A percentile compares a stretch with the other conserved stretches of the same genome.
Evolutionary conservation across 2,797 vertebrate genomes (phyloP).

Genomic region (Synanceia verrucosa): DNA sequence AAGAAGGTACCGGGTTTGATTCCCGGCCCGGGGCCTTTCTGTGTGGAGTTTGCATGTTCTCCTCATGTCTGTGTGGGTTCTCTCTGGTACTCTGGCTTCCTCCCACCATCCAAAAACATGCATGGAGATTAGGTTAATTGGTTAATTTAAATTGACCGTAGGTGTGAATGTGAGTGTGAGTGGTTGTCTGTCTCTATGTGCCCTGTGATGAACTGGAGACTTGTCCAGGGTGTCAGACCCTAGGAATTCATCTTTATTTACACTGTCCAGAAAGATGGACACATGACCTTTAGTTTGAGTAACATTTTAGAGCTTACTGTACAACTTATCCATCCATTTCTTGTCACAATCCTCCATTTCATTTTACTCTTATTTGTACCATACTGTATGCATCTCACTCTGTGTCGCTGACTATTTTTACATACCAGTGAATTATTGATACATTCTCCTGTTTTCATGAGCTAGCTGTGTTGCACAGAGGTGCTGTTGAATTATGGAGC

Average conservation of each 20-base stretch:
- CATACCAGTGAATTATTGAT: slow-evolving; percentile 76
- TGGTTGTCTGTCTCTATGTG: too few relatives aligned
- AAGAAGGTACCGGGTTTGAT: too few relatives aligned
- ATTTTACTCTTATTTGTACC: neutral
- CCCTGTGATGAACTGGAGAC: too few relatives aligned
- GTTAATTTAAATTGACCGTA: too few relatives aligned
- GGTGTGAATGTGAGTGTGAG: too few relatives aligned
- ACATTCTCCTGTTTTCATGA: slow-evolving; percentile 47
- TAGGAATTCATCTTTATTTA: neutral
- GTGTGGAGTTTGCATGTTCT: too few relatives aligned
- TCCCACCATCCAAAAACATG: too few relatives aligned
- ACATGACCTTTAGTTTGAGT: neutral
- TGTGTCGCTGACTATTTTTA: slow-evolving; percentile 62
- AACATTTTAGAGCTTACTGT: neutral
- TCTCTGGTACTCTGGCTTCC: too few relatives aligned
- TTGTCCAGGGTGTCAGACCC: too few relatives aligned
- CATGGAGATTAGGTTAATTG: too few relatives aligned
- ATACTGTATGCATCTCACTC: slow-evolving; percentile 11
- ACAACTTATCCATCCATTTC: neutral
- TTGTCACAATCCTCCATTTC: neutral
- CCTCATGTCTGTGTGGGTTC: too few relatives aligned
- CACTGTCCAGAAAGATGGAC: neutral
- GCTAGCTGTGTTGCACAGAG: slow-evolving; percentile 70
- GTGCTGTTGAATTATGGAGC: slow-evolving; percentile 79
- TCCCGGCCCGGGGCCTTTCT: too few relatives aligned